Base-by-base conservation (phyloP, 2,797 vertebrate genomes). In the Kryptopterus vitreolus region DNA sequence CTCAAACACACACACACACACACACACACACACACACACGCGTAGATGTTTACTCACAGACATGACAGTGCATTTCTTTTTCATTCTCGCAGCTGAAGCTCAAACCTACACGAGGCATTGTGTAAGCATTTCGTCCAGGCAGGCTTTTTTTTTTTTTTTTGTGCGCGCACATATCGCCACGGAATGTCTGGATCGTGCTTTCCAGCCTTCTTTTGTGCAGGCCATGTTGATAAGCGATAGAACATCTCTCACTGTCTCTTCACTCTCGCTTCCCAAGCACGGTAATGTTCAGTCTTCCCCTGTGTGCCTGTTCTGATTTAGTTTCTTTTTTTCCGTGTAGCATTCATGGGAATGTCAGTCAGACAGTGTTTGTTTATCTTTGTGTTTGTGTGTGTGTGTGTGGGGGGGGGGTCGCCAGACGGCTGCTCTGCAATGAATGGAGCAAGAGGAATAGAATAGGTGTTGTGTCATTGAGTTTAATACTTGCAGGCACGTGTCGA, bases 341-440 rank as follows among this genome's bases (percentile, higher is more conserved):
- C 78, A 79, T 86, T 84, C 77, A 79, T 7, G 52, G 50, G 73
- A 75, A 70, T 50, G 80, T 77, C 76, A 76, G 78, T 84, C 63
- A 73, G 72, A 82, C 15, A 52, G 70, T 78, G 57, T 33, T 55
- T 18, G 35, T 59, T 52, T 61, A 53, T 62, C 26, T 58, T 57
- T 65, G 76, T 76, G 59, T 82, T 66, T 50, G 74, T 62, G 59
- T 53, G 74, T 66, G 62, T 16, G n/a, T 2, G 33, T 10, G 69
- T 15, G 12, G n/a, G 11, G 1, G 16, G 24, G 8, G 48, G 20
- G 26, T 59, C 26, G 16, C 35, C 58, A 33, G 57, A 38, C 65
- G 77, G 66, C 26, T 52, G 35, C 13, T 46, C 74, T 74, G 52
- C n/a, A 9, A 61, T 82, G 81, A 78, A 81, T 78, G 68, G 63